These are phyloP conservation scores for Vipera latastei DNA, from an alignment of 2,797 vertebrate species.

Conservation along the genomic window DNA sequence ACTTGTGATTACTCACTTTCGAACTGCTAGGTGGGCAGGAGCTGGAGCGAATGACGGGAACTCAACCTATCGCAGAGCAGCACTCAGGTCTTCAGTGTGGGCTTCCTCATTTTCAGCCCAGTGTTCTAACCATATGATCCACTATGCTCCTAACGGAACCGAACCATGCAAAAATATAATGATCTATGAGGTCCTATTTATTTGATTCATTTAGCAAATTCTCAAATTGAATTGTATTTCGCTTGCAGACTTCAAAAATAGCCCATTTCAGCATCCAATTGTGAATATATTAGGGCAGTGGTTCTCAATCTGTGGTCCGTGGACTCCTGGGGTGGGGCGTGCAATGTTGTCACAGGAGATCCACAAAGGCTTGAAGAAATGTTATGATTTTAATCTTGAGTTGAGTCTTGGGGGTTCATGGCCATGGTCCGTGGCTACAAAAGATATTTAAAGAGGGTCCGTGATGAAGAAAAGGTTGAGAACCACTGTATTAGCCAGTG, in stretches of 20 bases:
- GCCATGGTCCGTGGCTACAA: not conserved
- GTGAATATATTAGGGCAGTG: not conserved
- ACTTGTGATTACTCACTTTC: not conserved
- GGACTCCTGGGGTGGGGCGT: not conserved
- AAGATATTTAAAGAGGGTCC: not conserved
- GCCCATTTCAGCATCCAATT: not conserved
- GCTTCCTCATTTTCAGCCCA: not conserved
- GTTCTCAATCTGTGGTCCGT: not conserved
- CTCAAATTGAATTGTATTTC: not conserved
- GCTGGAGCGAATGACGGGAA: not conserved
- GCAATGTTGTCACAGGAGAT: not conserved
- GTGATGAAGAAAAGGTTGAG: not conserved
- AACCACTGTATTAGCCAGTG: not conserved
- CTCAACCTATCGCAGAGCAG: not conserved
- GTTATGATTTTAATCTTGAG: not conserved
- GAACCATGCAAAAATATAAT: not conserved
- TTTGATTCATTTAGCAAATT: not conserved
- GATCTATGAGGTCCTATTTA: not conserved
- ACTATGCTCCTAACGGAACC: not conserved
- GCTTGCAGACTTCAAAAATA: not conserved
- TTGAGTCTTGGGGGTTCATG: not conserved
- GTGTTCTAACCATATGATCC: not conserved
- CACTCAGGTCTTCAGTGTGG: not conserved
- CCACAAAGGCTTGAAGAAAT: not conserved
- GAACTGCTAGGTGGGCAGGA: not conserved